phyloP scores from a whole-genome alignment of 2,113 vertebrate genomes.

The Euleptes europaea region DNA sequence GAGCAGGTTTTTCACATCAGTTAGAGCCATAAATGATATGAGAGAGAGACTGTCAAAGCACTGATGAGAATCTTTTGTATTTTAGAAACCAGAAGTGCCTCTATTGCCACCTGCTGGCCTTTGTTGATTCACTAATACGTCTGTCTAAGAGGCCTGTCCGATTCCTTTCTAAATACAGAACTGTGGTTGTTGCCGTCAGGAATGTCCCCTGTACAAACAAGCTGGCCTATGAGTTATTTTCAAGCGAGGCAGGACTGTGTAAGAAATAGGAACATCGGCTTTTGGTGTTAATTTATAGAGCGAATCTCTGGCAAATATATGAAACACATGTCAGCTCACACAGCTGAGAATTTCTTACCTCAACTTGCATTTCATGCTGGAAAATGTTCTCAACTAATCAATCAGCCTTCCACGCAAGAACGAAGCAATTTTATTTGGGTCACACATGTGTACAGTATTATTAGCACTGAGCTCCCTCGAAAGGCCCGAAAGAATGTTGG shows the following conservation, averaged over 20 bases:
- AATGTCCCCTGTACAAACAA: not conserved
- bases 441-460: conserved; percentile 26
- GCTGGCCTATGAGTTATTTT: conserved; percentile 19
- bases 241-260: conserved; percentile 4
- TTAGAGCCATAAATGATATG: conserved; percentile 35
- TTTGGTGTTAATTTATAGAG: conserved; percentile 32
- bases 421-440: conserved; percentile 51
- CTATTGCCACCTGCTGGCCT: conserved; percentile 76
- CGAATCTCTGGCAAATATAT: conserved; percentile 4
- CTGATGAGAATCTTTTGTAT: not conserved
- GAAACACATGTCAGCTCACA: conserved; percentile 24
- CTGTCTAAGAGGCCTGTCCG: not conserved
- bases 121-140: accelerated
- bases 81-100: conserved; percentile 58
- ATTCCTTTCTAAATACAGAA: not conserved
- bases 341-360: conserved; percentile 35
- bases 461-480: conserved; percentile 15
- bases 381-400: conserved; percentile 11
- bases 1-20: conserved; percentile 41
- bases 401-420: conserved; percentile 40
- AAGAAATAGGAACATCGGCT: conserved; percentile 32
- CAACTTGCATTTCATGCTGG: conserved; percentile 14
- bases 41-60: conserved; percentile 11
- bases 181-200: not conserved
- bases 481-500: conserved; percentile 4